Conservation (phyloP, 2,888 invertebrate genomes). For the Ecliptopera silaceata region DNA sequence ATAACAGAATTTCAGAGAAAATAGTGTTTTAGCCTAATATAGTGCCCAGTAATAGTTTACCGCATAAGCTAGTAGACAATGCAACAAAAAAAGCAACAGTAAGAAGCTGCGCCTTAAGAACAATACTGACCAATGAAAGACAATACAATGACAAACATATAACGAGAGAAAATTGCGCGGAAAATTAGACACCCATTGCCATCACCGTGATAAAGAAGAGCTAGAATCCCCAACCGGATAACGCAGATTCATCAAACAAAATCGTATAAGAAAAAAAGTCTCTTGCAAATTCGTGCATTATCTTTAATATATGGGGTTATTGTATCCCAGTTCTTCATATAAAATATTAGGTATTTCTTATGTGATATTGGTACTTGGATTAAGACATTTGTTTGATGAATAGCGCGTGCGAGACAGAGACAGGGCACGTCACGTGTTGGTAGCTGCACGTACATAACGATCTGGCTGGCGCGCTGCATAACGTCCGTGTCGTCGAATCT, state of each 20-base stretch:
- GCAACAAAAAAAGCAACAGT: conserved; percentile 28
- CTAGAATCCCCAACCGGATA: conserved; percentile 63
- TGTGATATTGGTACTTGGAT: no score
- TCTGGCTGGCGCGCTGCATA: conserved; percentile 93
- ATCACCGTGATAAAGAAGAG: conserved; percentile 62
- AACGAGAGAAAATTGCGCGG: conserved; percentile 50
- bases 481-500: conserved; percentile 90
- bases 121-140: conserved; percentile 24
- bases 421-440: conserved; percentile 42
- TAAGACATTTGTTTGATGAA: conserved; percentile 64
- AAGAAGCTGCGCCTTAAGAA: conserved; percentile 18
- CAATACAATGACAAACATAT: conserved; percentile 49
- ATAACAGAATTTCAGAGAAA: conserved; percentile 3
- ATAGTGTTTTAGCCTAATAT: conserved; percentile 2
- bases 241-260: conserved; percentile 73
- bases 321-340: no score
- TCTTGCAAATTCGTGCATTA: no score
- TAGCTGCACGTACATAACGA: conserved; percentile 89
- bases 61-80: conserved; percentile 26
- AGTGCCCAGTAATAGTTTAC: conserved; percentile 14
- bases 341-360: no score
- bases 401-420: conserved; percentile 52
- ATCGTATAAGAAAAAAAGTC: conserved; percentile 7
- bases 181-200: conserved; percentile 68
- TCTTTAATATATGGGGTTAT: no score